Conservation (phyloP, 1,140 invertebrate species). For the Panagrolaimus sp. region DNA sequence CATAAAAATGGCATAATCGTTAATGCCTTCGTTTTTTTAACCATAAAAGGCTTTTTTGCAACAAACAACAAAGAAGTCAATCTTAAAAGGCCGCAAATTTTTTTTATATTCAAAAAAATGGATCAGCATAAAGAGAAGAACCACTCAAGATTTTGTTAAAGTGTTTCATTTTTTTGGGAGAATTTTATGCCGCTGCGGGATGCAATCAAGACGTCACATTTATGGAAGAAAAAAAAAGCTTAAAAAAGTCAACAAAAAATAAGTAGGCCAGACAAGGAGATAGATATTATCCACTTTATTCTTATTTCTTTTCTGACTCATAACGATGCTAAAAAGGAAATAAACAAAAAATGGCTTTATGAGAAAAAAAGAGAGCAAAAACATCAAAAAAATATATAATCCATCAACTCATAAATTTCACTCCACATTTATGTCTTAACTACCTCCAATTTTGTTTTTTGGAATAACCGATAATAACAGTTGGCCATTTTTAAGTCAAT, state of each 20-base stretch:
- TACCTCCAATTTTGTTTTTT: constrained; percentile 7
- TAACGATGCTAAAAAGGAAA: too few species aligned
- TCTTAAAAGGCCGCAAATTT: constrained; percentile 7
- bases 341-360: too few species aligned
- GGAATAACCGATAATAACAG: constrained; percentile 9
- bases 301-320: background rate
- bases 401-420: too few species aligned
- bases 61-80: constrained; percentile 1
- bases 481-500: constrained; percentile 8
- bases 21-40: too few species aligned
- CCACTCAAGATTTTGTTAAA: constrained; percentile 4
- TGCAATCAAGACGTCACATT: constrained; percentile 3
- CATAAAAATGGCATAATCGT: constrained; percentile 10
- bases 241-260: too few species aligned
- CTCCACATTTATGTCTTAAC: background rate
- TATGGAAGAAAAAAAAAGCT: background rate
- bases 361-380: too few species aligned
- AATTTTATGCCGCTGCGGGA: constrained; percentile 4
- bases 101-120: background rate
- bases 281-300: constrained; percentile 11
- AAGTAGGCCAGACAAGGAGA: background rate
- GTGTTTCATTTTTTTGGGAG: constrained; percentile 13
- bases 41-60: background rate
- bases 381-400: too few species aligned
- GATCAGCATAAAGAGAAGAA: constrained; percentile 11